Percentiles rank a stretch among this genome's conserved stretches.
phyloP scores from a whole-genome alignment of 2,113 vertebrate genomes.

The Thermophis baileyi region DNA sequence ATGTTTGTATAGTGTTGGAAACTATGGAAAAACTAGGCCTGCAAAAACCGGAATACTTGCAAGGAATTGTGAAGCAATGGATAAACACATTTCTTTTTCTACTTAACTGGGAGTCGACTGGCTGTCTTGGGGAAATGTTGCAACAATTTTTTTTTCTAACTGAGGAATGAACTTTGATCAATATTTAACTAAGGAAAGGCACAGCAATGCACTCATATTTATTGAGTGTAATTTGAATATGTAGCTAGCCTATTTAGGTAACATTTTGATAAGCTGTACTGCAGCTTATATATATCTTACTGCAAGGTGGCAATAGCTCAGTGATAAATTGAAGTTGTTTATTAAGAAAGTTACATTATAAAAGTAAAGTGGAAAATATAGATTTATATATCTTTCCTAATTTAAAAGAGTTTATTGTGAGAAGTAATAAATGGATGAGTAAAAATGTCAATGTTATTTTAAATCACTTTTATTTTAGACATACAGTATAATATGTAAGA shows the following conservation, averaged over 20 bases:
- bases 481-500: not conserved
- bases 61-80: not conserved
- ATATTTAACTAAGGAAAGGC: not conserved
- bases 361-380: not conserved
- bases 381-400: not conserved
- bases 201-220: not conserved
- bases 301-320: not conserved
- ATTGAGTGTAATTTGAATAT: not conserved
- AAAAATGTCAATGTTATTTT: not conserved
- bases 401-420: not conserved
- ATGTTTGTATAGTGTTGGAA: not conserved
- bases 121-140: not conserved
- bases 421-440: not conserved
- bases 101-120: not conserved
- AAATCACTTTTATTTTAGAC: not conserved
- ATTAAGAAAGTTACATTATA: not conserved
- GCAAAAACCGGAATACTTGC: not conserved
- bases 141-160: not conserved
- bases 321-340: not conserved
- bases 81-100: not conserved
- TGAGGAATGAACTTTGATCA: not conserved
- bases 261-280: not conserved
- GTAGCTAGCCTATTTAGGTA: not conserved
- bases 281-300: not conserved
- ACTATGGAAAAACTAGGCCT: not conserved